Base-by-base conservation (phyloP, 1,140 invertebrate species). In the Drosophila tristis region DNA sequence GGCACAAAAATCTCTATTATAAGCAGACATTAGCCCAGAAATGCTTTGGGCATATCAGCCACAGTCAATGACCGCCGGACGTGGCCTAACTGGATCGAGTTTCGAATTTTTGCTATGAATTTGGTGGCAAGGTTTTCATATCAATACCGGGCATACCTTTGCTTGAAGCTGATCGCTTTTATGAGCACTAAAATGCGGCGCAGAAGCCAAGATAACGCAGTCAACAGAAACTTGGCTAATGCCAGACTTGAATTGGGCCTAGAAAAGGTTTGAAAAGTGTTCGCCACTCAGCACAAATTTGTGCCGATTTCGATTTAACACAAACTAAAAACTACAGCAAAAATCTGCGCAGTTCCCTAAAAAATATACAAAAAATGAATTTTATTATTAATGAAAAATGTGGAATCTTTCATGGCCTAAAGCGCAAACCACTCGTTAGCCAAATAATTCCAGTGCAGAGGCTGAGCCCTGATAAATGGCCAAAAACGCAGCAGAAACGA, bases 181-280 rank as follows among this genome's bases (percentile, higher is more conserved):
- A 56, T 31, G 64, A 42, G 48, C 25, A 20, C 16, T 23, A 16
- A 45, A 39, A 15, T 8, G 8, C 6, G 9, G 9, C 4, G 25
- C 16, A 39, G 23, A 13, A 70, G 68, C 64, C 68, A 68, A 57
- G 66, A 70, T 42, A 43, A 25, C 26, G 25, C 64, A 48, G 64
- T 57, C 53, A 31, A 39, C 67, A 39, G 11, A 44, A 45, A 20
- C 8, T n/a, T 26, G 26, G 29, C 8, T 66, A 1, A 20, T 20
- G 2, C 20, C 20, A 20, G 20, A 20, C 20, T 55, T 65, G 47
- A 65, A 67, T 42, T 65, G 23, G 48, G 65, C 54, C 64, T 44
- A 25, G 58, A 64, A 25, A 13, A 13, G 31, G 20, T 67, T 29
- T 25, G 23, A 25, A 25, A 25, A 25, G 0, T 20, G 20, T 20